Percentiles rank a stretch among this genome's conserved stretches.
phyloP scores from a whole-genome alignment of 2,113 vertebrate genomes.

The Eudyptes chrysolophus region DNA sequence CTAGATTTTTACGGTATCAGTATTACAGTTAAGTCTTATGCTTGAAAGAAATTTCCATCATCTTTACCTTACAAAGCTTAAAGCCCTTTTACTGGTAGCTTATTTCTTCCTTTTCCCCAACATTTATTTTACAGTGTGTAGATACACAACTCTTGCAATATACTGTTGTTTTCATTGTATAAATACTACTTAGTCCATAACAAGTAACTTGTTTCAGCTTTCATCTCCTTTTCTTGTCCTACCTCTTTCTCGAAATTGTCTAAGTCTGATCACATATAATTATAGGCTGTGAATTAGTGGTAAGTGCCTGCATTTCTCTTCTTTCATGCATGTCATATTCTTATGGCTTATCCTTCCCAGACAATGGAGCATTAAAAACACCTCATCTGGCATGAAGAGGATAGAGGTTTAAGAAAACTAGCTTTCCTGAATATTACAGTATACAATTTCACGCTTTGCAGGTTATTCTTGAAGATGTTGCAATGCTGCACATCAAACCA shows the following conservation, averaged over 20 bases:
- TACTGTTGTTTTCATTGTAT: neutral
- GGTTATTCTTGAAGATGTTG: constrained; percentile 97
- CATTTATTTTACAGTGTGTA: neutral
- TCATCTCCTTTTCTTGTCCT: neutral
- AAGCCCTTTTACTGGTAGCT: neutral
- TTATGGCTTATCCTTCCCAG: neutral
- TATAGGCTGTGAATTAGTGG: neutral
- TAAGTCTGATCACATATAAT: neutral
- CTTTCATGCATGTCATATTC: neutral
- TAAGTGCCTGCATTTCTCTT: neutral
- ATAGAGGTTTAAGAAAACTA: neutral
- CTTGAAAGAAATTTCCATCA: neutral
- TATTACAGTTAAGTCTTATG: neutral
- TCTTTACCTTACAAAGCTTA: neutral
- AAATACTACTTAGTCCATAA: neutral
- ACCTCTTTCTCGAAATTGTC: neutral
- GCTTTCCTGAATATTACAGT: neutral
- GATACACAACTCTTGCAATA: neutral
- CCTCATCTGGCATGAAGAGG: neutral
- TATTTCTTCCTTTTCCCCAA: neutral
- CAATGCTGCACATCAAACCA: constrained; percentile 94
- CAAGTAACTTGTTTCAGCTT: neutral
- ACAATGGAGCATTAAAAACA: neutral
- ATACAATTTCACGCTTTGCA: constrained; percentile 40
- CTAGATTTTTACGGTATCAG: neutral